Conservation (phyloP, 2,888 invertebrate species). For the Lapara coniferarum region DNA sequence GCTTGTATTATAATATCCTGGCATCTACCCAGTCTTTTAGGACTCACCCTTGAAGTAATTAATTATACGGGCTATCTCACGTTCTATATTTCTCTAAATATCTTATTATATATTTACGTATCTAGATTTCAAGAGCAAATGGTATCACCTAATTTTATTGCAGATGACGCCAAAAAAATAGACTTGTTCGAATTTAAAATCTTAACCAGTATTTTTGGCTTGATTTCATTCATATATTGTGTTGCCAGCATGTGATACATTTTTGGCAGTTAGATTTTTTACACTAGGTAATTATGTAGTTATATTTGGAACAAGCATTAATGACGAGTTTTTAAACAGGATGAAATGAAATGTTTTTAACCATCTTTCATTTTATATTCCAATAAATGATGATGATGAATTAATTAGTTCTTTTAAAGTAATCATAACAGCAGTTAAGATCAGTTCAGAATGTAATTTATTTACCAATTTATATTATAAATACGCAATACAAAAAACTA, state of each 20-base stretch:
- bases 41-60: conserved; percentile 10
- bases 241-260: neutral
- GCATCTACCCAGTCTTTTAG: conserved; percentile 14
- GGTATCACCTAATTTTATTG: conserved; percentile 5
- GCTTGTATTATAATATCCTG: neutral
- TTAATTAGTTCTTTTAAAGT: no score
- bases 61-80: neutral
- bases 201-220: neutral
- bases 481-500: no score
- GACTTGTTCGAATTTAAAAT: conserved; percentile 4
- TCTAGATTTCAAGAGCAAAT: neutral
- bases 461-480: no score
- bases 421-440: no score
- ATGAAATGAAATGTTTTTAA: no score
- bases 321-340: no score
- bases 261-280: neutral
- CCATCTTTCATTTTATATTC: no score
- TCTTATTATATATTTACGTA: neutral
- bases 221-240: neutral
- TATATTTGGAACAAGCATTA: no score
- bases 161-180: conserved; percentile 2
- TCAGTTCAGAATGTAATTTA: no score
- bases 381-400: no score
- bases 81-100: neutral
- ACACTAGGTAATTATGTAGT: no score